phyloP scores from a whole-genome alignment of 2,797 vertebrate genomes.

The Schizothorax lantsangensis region DNA sequence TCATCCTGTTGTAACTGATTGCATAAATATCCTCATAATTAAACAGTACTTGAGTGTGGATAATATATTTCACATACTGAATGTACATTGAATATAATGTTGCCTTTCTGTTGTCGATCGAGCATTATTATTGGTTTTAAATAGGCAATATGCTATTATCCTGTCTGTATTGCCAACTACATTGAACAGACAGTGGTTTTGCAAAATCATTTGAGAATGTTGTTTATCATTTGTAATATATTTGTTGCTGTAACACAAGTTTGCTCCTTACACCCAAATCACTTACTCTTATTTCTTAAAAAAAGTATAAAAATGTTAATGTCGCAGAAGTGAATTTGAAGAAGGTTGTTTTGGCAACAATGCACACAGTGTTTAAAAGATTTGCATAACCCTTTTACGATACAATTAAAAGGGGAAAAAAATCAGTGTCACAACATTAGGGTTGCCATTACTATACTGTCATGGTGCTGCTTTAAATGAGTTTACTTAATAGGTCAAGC shows the following conservation, averaged over 20 bases:
- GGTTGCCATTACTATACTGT: neutral
- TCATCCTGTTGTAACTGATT: slow-evolving; percentile 19
- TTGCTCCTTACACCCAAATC: neutral
- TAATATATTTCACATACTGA: neutral
- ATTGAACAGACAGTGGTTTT: neutral
- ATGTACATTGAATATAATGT: neutral
- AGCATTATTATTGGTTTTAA: neutral
- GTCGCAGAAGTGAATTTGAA: neutral
- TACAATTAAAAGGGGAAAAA: neutral
- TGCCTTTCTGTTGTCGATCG: neutral
- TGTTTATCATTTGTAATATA: neutral
- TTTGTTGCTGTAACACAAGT: neutral
- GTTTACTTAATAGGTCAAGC: neutral
- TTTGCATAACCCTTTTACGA: neutral
- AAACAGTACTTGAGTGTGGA: neutral
- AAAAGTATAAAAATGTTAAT: neutral
- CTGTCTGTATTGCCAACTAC: neutral
- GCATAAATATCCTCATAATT: slow-evolving; percentile 19
- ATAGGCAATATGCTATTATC: neutral
- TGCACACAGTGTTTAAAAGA: neutral
- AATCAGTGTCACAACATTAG: neutral
- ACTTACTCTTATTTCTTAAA: neutral
- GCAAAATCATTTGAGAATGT: neutral
- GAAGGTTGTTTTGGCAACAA: neutral
- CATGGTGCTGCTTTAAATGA: neutral